These are phyloP conservation scores for Sandelia bainsii DNA, from an alignment of 2,797 vertebrate species.

Conservation along the genomic window DNA sequence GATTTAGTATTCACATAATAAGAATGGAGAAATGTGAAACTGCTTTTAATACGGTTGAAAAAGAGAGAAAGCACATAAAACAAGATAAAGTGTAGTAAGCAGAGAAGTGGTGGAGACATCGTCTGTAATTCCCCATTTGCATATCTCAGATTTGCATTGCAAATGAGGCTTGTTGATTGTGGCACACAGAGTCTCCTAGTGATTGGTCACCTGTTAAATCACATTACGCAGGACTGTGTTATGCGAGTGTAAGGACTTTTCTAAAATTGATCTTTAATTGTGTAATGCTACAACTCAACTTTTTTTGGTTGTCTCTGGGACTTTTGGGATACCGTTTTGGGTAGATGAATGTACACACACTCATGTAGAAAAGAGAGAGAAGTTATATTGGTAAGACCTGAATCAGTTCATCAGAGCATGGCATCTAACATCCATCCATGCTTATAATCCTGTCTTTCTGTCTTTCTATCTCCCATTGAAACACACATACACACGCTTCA, in stretches of 20 bases:
- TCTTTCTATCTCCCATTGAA: constrained; percentile 12
- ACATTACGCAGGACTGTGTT: background rate
- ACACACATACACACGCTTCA: constrained; percentile 41
- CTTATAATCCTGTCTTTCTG: constrained; percentile 38
- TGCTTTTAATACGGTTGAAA: constrained; percentile 11
- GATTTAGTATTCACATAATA: constrained; percentile 12
- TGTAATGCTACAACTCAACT: background rate
- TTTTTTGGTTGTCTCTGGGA: background rate
- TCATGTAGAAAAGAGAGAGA: background rate
- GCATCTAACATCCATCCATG: constrained; percentile 52
- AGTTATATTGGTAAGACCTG: constrained; percentile 24
- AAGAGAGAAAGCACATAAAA: constrained; percentile 25
- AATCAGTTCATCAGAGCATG: constrained; percentile 48
- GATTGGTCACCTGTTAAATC: constrained; percentile 53
- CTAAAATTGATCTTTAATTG: constrained; percentile 41
- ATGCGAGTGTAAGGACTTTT: constrained; percentile 11
- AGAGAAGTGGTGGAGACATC: constrained; percentile 2
- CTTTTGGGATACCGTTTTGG: background rate
- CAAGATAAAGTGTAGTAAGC: constrained; percentile 11
- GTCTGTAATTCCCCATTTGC: constrained; percentile 64
- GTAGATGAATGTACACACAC: background rate
- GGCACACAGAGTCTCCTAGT: constrained; percentile 36
- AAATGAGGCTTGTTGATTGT: constrained; percentile 61
- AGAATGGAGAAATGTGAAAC: constrained; percentile 6
- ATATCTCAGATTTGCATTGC: constrained; percentile 74